Conservation (phyloP, 2,113 vertebrate genomes). For the Athene noctua region DNA sequence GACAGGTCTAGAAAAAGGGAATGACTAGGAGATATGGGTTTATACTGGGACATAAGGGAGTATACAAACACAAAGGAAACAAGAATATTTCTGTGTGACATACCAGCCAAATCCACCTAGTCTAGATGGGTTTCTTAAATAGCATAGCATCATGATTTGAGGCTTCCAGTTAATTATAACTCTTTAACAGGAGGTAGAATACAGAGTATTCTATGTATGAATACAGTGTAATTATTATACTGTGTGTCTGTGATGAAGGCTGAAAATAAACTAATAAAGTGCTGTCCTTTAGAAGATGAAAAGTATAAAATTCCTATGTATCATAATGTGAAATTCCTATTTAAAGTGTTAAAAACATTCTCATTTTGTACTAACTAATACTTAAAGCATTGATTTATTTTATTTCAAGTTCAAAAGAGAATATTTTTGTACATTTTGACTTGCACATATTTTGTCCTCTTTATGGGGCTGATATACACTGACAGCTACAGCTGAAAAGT, state of each 20-base stretch:
- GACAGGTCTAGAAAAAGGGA: neutral
- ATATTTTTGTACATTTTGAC: neutral
- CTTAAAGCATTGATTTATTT: neutral
- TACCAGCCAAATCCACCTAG: neutral
- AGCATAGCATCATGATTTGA: neutral
- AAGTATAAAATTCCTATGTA: neutral
- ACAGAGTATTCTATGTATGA: neutral
- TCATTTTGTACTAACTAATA: neutral
- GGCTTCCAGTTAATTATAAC: neutral
- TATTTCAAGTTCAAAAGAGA: neutral
- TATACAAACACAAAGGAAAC: neutral
- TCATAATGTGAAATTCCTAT: neutral
- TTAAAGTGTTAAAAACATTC: neutral
- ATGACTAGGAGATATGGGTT: neutral
- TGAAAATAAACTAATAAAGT: neutral
- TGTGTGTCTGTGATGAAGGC: neutral
- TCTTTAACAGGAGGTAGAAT: neutral
- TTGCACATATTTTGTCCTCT: neutral
- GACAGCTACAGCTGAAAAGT: constrained; percentile 7
- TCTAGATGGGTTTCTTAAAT: neutral
- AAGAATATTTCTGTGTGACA: neutral
- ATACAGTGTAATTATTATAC: neutral
- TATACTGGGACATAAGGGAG: neutral
- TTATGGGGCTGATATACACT: neutral
- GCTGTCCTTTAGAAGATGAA: neutral